Percentiles rank a stretch among this genome's conserved stretches.
Conservation (phyloP, 2,797 vertebrate genomes). For the Lutjanus argentimaculatus region DNA sequence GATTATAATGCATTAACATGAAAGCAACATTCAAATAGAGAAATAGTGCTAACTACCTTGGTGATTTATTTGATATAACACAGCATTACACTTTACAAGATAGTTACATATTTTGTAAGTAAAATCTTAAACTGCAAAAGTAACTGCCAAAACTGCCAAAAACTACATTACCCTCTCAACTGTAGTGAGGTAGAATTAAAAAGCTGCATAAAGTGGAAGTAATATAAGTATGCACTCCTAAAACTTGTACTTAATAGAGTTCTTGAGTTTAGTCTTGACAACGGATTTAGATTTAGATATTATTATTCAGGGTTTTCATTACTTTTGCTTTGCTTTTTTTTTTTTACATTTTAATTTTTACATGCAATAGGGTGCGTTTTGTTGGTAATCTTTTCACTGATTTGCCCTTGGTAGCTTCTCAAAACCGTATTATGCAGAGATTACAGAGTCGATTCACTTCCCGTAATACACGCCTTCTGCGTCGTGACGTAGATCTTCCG, state of each 20-base stretch:
- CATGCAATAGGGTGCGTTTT: not conserved
- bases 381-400: constrained; percentile 22
- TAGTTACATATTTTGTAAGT: not conserved
- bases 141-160: too few relatives aligned
- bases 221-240: not conserved
- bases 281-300: not conserved
- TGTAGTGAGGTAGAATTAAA: not conserved
- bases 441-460: constrained; percentile 72
- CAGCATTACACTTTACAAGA: not conserved
- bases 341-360: too few relatives aligned
- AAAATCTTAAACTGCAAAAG: not conserved
- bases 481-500: constrained; percentile 79
- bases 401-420: constrained; percentile 44
- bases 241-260: not conserved
- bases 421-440: constrained; percentile 40
- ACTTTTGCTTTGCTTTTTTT: not conserved
- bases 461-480: constrained; percentile 82
- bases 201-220: not conserved
- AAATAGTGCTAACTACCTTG: not conserved
- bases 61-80: not conserved
- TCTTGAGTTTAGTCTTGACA: not conserved
- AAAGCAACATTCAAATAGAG: not conserved
- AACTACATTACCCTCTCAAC: not conserved
- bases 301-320: not conserved
- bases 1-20: not conserved